These are phyloP conservation scores for Brachyistius frenatus DNA, from an alignment of 2,113 vertebrate species.

Conservation along the genomic window DNA sequence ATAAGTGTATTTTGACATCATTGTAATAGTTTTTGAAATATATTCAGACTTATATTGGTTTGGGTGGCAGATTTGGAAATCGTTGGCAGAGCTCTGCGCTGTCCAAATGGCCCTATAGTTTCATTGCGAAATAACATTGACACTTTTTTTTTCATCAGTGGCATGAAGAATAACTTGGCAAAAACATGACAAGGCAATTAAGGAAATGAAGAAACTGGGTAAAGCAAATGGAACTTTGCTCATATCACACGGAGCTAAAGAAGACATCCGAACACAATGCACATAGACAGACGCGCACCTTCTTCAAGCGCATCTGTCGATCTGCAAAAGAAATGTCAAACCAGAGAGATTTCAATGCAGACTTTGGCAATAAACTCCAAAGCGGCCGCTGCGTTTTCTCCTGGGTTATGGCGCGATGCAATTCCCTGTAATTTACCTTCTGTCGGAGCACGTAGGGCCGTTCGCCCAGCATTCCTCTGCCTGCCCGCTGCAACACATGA, in stretches of 20 bases:
- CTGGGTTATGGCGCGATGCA: conserved; percentile 44
- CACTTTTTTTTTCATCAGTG: background rate
- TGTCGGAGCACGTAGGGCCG: conserved; percentile 57
- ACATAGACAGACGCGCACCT: background rate
- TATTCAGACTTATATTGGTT: too few species aligned
- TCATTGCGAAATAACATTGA: background rate
- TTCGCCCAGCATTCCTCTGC: conserved; percentile 70
- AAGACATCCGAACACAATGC: background rate
- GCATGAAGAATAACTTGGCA: too few species aligned
- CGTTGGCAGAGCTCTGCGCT: too few species aligned
- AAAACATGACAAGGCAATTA: too few species aligned
- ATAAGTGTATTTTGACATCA: too few species aligned
- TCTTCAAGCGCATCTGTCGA: conserved; percentile 46
- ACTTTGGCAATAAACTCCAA: conserved; percentile 59
- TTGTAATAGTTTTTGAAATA: too few species aligned
- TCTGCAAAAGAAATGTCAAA: conserved; percentile 52
- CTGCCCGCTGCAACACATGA: conserved; percentile 75
- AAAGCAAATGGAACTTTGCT: conserved; percentile 3
- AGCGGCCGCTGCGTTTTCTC: conserved; percentile 56
- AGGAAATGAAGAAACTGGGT: background rate
- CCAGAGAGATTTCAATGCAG: conserved; percentile 39
- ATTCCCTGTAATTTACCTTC: conserved; percentile 80
- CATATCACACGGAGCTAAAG: background rate
- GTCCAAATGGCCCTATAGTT: too few species aligned
- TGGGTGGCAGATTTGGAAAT: too few species aligned